Conservation (phyloP, 2,113 vertebrate species). For the Pachyramphus minor region DNA sequence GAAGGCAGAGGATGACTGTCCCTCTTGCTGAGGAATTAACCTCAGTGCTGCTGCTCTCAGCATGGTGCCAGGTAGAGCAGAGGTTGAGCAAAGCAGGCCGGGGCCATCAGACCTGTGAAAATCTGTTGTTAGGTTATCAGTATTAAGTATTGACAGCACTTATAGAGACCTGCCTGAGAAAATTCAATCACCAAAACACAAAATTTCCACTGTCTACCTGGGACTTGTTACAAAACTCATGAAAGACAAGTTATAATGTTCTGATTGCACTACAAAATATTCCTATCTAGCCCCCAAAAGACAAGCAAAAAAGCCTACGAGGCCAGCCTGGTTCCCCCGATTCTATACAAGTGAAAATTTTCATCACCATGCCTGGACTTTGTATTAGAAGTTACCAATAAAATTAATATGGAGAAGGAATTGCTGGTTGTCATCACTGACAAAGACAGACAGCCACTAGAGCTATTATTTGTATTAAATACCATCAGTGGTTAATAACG, state of each 20-base stretch:
- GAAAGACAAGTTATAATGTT: background rate
- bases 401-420: background rate
- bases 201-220: background rate
- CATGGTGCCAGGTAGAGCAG: background rate
- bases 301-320: background rate
- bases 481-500: background rate
- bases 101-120: background rate
- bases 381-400: background rate
- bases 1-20: background rate
- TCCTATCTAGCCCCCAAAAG: background rate
- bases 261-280: background rate
- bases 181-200: background rate
- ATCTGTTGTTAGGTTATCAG: background rate
- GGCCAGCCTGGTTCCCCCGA: background rate
- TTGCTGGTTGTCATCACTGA: background rate
- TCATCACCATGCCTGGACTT: background rate
- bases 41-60: background rate
- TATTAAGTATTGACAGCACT: background rate
- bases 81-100: background rate
- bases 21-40: rapidly evolving
- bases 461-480: background rate
- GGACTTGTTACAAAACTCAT: background rate
- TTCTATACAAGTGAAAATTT: background rate
- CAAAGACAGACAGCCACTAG: background rate
- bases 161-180: background rate